Base-by-base conservation (phyloP, 37 sponge, comb jelly and placozoan species). In the Beroe ovata region DNA sequence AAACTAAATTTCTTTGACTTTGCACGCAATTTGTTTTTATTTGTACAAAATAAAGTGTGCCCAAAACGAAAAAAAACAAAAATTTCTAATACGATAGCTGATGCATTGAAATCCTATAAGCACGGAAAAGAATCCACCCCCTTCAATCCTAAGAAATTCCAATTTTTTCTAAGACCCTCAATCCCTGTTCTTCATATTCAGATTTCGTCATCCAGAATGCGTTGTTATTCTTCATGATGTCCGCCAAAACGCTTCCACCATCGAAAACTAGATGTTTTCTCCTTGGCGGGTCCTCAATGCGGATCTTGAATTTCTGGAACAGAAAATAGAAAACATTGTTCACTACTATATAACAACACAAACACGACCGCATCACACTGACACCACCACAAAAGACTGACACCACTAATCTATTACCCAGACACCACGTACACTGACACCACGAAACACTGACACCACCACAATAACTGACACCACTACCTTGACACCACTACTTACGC, bases 271-370 rank as follows among this genome's bases (percentile, higher is more conserved):
- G 94, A 92, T 99, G 99, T 91, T 96, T 99, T 60, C 99, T 93
- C 37, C 99, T 91, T 16, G 99, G 99, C 8, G 99, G 99, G 60
- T 99, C 99, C 40, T 99, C 99, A 88, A 99, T 99, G 40, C 99
- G 92, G 59, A 99, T 96, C 93, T 96, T 99, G 93, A 99, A 99
- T 96, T 96, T 99, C 94, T n/a, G n/a, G n/a, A n/a, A n/a, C n/a
- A n/a, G n/a, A n/a, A n/a, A n/a, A n/a, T n/a, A n/a, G n/a, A n/a
- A n/a, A n/a, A n/a, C n/a, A n/a, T n/a, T n/a, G n/a, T n/a, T n/a
- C n/a, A n/a, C n/a, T n/a, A n/a, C n/a, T n/a, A n/a, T n/a, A n/a
- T n/a, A n/a, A n/a, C n/a, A n/a, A n/a, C n/a, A n/a, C n/a, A n/a
- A n/a, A n/a, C n/a, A n/a, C n/a, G n/a, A n/a, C n/a, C n/a, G n/a